phyloP scores from a whole-genome alignment of 1,140 invertebrate species.

The Nasonia longicornis region DNA sequence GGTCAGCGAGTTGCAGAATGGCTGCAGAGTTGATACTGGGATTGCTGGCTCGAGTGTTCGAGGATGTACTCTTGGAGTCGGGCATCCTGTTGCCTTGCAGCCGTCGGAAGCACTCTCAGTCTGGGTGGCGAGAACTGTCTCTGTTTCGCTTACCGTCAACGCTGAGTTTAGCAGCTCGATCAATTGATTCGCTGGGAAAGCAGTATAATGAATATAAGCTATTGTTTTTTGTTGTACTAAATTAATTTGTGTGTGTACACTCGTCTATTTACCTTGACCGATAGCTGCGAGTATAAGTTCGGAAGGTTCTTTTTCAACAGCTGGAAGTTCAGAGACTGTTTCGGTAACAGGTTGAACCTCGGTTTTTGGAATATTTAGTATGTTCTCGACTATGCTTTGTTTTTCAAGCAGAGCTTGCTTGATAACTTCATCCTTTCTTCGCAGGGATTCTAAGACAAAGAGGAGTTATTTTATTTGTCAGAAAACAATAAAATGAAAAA shows the following conservation, averaged over 20 bases:
- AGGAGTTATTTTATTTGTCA: slow-evolving; percentile 21
- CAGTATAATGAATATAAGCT: neutral
- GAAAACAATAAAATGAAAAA: slow-evolving; percentile 35
- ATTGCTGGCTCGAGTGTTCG: slow-evolving; percentile 63
- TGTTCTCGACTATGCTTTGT: slow-evolving; percentile 80
- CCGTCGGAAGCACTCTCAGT: slow-evolving; percentile 44
- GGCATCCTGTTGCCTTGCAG: slow-evolving; percentile 60
- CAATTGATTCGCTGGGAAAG: slow-evolving; percentile 68
- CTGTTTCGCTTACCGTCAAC: slow-evolving; percentile 70
- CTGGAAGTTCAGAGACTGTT: slow-evolving; percentile 71
- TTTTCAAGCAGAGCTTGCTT: slow-evolving; percentile 80
- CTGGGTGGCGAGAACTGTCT: slow-evolving; percentile 64
- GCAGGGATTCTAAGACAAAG: slow-evolving; percentile 74
- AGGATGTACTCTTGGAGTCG: slow-evolving; percentile 51
- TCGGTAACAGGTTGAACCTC: slow-evolving; percentile 78
- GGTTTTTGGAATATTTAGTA: slow-evolving; percentile 80
- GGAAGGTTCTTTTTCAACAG: slow-evolving; percentile 73
- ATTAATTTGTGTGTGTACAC: neutral
- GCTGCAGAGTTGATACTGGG: slow-evolving; percentile 64
- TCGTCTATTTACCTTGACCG: slow-evolving; percentile 72
- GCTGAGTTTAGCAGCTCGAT: slow-evolving; percentile 70
- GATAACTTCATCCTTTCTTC: slow-evolving; percentile 79
- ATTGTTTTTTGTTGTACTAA: neutral
- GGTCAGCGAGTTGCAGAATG: slow-evolving; percentile 67
- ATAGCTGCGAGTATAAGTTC: slow-evolving; percentile 80